Evolutionary conservation across 2,888 invertebrate genomes (phyloP), one percentile per base, ranked within the genome.

Genomic region (Nemoura dubitans): DNA sequence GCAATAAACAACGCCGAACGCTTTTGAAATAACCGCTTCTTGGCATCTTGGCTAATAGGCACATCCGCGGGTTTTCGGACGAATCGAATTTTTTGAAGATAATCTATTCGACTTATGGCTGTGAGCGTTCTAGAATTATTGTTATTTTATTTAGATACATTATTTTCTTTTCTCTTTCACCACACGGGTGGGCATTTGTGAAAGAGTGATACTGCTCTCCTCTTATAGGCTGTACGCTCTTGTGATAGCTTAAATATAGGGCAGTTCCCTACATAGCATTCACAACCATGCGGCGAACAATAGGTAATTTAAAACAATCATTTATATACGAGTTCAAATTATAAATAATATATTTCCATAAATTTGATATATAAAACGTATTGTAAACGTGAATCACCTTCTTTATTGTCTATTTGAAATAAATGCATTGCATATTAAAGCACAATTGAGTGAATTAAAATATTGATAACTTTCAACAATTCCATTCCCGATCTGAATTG

Each of bases 261-360:
- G 29, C 81, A 81, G 30, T 81, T 7, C 81, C 30, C 30, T 81
- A n/a, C 28, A 36, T 27, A 78, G 76, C 27, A 28, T 78, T 7
- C 78, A 78, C 14, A 81, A 30, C 30, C 30, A 81, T 14, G 1
- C 81, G 5, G 6, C n/a, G 81, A 81, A 81, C 81, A 81, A 81
- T 81, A 30, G 81, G 30, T 30, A 30, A 81, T 81, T 30, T 28
- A 81, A 81, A 81, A 81, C 81, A 81, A 81, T 81, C 78, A 78
- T 78, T 78, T 28, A 78, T 27, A 78, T 30, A 30, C 30, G 28
- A 81, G 30, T 81, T 81, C 14, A n/a, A 81, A 30, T 81, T 28
- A 81, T 81, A 28, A 78, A 78, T 26, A 27, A 78, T 10, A 27
- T 78, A 27, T 78, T 78, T 78, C 78, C 26, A 78, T 28, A 78